Evolutionary conservation across 2,797 vertebrate genomes (phyloP).

Genomic region (Mormyrops attenuatus): DNA sequence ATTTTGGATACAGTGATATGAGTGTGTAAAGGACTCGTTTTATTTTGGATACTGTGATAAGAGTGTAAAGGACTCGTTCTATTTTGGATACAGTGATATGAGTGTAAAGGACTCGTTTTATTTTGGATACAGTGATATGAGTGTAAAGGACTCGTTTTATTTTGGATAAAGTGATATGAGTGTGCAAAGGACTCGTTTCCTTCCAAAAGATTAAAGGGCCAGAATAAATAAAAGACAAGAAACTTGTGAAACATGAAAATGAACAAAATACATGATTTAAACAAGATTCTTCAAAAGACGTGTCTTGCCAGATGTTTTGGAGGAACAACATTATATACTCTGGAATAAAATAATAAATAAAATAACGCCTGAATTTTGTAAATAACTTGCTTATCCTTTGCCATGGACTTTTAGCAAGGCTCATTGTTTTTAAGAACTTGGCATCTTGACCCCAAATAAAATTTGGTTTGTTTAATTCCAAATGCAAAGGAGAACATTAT

Average conservation of each 20-base stretch:
- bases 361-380: too few relatives aligned
- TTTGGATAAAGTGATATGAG: neutral
- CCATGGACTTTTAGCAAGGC: too few relatives aligned
- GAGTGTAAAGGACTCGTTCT: neutral
- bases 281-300: neutral
- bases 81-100: too few relatives aligned
- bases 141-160: neutral
- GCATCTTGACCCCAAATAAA: neutral
- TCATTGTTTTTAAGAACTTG: neutral
- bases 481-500: neutral
- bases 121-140: neutral
- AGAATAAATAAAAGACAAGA: neutral
- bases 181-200: neutral
- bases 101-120: too few relatives aligned
- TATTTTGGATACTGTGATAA: neutral
- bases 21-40: neutral
- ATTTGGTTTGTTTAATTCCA: neutral
- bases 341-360: too few relatives aligned
- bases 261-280: neutral
- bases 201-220: neutral
- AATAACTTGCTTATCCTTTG: too few relatives aligned
- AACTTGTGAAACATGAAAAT: neutral
- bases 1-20: neutral
- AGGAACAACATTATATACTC: neutral
- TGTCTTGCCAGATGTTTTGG: neutral